Conservation (phyloP, 1,140 invertebrate species). For the Drosophila leontia region DNA sequence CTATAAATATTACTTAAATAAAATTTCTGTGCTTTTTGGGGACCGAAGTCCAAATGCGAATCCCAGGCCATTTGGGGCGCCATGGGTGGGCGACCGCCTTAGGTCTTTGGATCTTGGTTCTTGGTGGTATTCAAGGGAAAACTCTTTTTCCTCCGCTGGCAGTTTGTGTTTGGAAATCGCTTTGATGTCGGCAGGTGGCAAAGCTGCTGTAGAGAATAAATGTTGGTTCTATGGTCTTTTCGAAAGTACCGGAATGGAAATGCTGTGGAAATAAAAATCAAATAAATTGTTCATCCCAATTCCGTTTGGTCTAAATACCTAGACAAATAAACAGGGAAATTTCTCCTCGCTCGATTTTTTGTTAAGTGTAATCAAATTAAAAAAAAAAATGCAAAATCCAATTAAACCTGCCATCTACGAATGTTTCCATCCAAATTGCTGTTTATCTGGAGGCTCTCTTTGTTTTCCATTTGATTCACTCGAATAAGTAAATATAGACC, state of each 20-base stretch:
- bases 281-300: slow-evolving; percentile 13
- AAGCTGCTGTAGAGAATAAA: neutral
- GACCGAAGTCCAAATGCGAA: slow-evolving; percentile 18
- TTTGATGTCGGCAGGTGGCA: slow-evolving; percentile 47
- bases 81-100: slow-evolving; percentile 26
- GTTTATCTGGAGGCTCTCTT: slow-evolving; percentile 12
- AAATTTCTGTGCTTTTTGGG: neutral
- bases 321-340: slow-evolving; percentile 12
- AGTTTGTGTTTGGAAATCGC: slow-evolving; percentile 16
- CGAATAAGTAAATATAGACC: slow-evolving; percentile 22
- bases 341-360: neutral
- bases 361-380: neutral
- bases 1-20: neutral
- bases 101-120: neutral
- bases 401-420: slow-evolving; percentile 11
- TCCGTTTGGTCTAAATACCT: slow-evolving; percentile 7
- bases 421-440: slow-evolving; percentile 12
- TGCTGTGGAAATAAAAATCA: slow-evolving; percentile 16
- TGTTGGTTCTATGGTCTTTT: neutral
- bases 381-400: slow-evolving; percentile 18
- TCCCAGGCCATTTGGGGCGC: slow-evolving; percentile 8
- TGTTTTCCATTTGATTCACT: slow-evolving; percentile 11
- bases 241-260: neutral
- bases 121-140: neutral
- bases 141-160: slow-evolving; percentile 6